Conservation (phyloP, 1,140 invertebrate species). For the Lepidurus couesii region DNA sequence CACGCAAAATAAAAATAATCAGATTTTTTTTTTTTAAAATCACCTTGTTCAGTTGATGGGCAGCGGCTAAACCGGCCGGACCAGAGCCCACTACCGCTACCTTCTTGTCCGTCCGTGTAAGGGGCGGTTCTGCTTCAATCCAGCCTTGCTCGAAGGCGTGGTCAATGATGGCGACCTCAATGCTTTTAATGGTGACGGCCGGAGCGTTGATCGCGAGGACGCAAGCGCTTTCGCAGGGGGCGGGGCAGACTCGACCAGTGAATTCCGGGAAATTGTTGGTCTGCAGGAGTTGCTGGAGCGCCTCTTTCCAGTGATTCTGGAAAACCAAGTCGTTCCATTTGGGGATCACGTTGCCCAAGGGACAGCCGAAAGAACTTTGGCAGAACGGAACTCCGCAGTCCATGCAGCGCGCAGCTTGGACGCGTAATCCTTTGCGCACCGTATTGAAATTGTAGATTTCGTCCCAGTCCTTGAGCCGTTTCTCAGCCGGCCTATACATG, state of each 20-base stretch:
- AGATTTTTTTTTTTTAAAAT: conserved; percentile 39
- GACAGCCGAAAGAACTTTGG: conserved; percentile 93
- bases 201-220: conserved; percentile 93
- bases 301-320: conserved; percentile 91
- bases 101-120: conserved; percentile 68
- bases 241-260: conserved; percentile 95
- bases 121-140: conserved; percentile 76
- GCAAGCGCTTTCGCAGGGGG: conserved; percentile 97
- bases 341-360: conserved; percentile 96
- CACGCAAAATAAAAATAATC: conserved; percentile 32
- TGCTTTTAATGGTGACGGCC: conserved; percentile 97
- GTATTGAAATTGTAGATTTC: conserved; percentile 88
- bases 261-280: conserved; percentile 99
- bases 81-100: conserved; percentile 94
- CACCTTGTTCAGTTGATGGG: conserved; percentile 94
- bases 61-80: conserved; percentile 88
- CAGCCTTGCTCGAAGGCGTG: conserved; percentile 95
- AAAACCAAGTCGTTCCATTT: conserved; percentile 98
- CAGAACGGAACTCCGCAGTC: conserved; percentile 99
- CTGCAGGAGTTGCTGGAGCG: conserved; percentile 88
- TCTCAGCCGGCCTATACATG: conserved; percentile 74
- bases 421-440: conserved; percentile 77
- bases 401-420: conserved; percentile 97
- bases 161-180: conserved; percentile 98
- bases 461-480: conserved; percentile 88